Evolutionary conservation across 2,888 invertebrate species (phyloP).

Genomic region (Ligdia adustata): DNA sequence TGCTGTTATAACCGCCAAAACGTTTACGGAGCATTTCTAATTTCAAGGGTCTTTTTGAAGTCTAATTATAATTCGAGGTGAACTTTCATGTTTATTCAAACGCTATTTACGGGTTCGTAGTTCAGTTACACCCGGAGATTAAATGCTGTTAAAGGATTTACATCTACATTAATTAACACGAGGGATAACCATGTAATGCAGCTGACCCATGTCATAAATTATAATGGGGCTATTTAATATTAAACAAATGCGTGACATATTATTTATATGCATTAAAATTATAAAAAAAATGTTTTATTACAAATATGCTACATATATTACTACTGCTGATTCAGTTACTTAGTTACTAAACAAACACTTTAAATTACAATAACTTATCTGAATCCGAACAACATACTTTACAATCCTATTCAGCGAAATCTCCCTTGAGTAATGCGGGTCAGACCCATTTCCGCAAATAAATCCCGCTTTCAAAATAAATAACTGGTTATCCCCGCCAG

Average conservation of each 20-base stretch:
- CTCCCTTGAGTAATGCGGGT: slow-evolving; percentile 78
- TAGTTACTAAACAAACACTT: too few species aligned
- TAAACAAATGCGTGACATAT: too few species aligned
- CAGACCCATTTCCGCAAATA: slow-evolving; percentile 76
- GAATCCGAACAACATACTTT: slow-evolving; percentile 67
- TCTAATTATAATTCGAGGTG: slow-evolving; percentile 51
- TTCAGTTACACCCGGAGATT: slow-evolving; percentile 36
- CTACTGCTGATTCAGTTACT: too few species aligned
- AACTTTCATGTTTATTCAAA: slow-evolving; percentile 49
- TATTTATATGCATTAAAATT: too few species aligned
- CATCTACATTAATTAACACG: slow-evolving; percentile 27
- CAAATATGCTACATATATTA: too few species aligned
- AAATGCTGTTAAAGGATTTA: slow-evolving; percentile 35
- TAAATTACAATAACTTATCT: slow-evolving; percentile 68
- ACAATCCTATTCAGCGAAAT: slow-evolving; percentile 72
- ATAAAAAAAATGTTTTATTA: too few species aligned
- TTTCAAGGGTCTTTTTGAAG: slow-evolving; percentile 45
- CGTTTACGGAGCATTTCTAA: slow-evolving; percentile 8
- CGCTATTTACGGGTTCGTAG: slow-evolving; percentile 36
- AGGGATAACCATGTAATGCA: slow-evolving; percentile 34
- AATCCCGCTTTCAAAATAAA: slow-evolving; percentile 75
- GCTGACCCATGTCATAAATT: slow-evolving; percentile 8
- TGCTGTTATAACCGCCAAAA: not conserved
- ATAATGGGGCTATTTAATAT: too few species aligned
- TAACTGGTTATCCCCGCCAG: slow-evolving; percentile 61